A percentile compares a stretch with the other conserved stretches of the same genome.
Conservation (phyloP, 2,888 invertebrate species). For the Drosophila hamatofila region DNA sequence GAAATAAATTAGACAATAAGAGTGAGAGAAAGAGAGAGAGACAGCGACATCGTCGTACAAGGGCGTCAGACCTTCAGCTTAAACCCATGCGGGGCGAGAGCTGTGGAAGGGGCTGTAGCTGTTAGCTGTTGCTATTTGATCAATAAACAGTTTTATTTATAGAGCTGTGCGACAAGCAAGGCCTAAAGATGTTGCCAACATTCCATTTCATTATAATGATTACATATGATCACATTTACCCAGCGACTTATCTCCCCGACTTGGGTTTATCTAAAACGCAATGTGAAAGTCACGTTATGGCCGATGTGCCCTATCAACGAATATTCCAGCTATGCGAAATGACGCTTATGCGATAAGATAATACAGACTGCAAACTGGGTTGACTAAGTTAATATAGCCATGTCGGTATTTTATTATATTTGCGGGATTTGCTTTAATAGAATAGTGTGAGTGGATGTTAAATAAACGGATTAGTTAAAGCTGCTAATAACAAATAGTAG, state of each 20-base stretch:
- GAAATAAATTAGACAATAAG: neutral
- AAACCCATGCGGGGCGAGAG: slow-evolving; percentile 16
- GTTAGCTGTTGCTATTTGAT: slow-evolving; percentile 70
- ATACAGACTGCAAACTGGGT: neutral
- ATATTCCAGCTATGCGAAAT: slow-evolving; percentile 16
- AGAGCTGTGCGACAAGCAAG: slow-evolving; percentile 45
- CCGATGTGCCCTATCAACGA: slow-evolving; percentile 3
- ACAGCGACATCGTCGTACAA: slow-evolving; percentile 26
- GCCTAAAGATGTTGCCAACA: slow-evolving; percentile 19
- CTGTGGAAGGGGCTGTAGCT: neutral
- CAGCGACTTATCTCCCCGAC: slow-evolving; percentile 24
- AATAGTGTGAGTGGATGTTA: neutral
- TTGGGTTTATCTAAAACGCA: slow-evolving; percentile 12
- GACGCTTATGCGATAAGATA: neutral
- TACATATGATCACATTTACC: neutral
- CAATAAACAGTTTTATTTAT: slow-evolving; percentile 71
- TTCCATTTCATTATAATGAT: slow-evolving; percentile 26
- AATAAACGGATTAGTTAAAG: neutral
- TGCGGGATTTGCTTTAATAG: neutral
- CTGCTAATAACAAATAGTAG: neutral
- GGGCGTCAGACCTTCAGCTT: slow-evolving; percentile 52
- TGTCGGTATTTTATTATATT: neutral
- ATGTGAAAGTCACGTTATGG: slow-evolving; percentile 44
- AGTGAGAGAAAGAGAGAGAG: neutral
- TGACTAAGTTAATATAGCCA: neutral